A percentile compares a stretch with the other conserved stretches of the same genome.
Evolutionary conservation across 2,113 vertebrate genomes (phyloP).

Genomic region (Paralichthys olivaceus): DNA sequence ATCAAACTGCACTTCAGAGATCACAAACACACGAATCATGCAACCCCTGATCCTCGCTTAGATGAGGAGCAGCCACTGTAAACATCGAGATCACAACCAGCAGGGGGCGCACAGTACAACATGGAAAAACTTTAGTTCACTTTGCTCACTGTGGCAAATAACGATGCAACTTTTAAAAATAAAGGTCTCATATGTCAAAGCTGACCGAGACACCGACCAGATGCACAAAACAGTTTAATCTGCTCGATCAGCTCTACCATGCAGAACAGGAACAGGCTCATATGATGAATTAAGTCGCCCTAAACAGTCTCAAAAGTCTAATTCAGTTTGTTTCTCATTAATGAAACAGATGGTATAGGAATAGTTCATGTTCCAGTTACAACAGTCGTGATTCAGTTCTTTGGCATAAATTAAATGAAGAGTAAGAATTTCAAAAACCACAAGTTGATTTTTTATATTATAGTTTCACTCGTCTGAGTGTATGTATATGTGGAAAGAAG

Average conservation of each 20-base stretch:
- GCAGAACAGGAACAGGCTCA: neutral
- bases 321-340: neutral
- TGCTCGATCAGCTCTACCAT: neutral
- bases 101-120: neutral
- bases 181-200: neutral
- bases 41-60: constrained; percentile 28
- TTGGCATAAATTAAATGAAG: constrained; percentile 1
- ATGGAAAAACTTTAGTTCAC: constrained; percentile 12
- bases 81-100: constrained; percentile 23
- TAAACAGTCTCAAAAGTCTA: constrained; percentile 10
- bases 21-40: constrained; percentile 15
- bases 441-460: neutral
- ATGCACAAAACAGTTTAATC: neutral
- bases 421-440: neutral
- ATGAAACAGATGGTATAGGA: too few species aligned
- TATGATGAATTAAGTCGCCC: neutral
- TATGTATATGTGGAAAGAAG: too few species aligned
- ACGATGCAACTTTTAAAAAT: neutral
- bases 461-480: neutral
- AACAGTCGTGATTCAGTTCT: constrained; percentile 16
- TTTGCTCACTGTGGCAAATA: constrained; percentile 28
- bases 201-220: neutral
- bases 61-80: constrained; percentile 34
- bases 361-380: neutral
- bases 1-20: constrained; percentile 19